A percentile compares a stretch with the other conserved stretches of the same genome.
Evolutionary conservation across 2,797 vertebrate genomes (phyloP).

Genomic region (Myoxocephalus aenaeus): DNA sequence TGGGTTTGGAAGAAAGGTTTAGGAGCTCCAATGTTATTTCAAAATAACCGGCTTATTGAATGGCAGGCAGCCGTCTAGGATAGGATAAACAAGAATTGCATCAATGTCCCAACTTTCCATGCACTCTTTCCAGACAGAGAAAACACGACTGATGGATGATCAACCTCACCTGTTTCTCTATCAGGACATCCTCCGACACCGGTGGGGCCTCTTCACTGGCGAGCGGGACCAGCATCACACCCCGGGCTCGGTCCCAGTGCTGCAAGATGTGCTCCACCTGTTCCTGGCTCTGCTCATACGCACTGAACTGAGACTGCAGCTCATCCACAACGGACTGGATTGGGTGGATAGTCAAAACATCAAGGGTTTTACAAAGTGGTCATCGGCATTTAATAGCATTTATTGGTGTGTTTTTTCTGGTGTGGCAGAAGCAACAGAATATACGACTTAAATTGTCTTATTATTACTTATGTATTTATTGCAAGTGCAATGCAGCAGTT

Average conservation of each 20-base stretch:
- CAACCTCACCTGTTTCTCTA: slow-evolving; percentile 55
- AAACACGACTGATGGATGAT: not conserved
- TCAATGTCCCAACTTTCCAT: not conserved
- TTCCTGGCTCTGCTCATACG: slow-evolving; percentile 81
- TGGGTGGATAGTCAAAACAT: not conserved
- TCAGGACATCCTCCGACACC: slow-evolving; percentile 66
- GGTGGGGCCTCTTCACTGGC: slow-evolving; percentile 62
- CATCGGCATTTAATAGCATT: not conserved
- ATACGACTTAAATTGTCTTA: not conserved
- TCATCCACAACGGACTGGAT: slow-evolving; percentile 64
- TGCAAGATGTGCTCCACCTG: slow-evolving; percentile 79
- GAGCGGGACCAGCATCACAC: slow-evolving; percentile 65
- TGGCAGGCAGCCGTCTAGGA: not conserved
- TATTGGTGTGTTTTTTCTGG: not conserved
- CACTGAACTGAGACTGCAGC: slow-evolving; percentile 80
- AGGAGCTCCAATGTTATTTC: too few species aligned
- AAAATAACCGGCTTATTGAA: not conserved
- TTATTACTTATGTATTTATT: not conserved
- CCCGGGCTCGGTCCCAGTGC: slow-evolving; percentile 87
- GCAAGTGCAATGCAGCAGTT: not conserved
- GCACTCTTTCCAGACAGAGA: not conserved
- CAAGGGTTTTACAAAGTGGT: not conserved
- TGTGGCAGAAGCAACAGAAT: not conserved
- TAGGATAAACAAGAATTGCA: not conserved
- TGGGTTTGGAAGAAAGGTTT: not conserved